Percentiles rank a stretch among this genome's conserved stretches.
phyloP scores from a whole-genome alignment of 2,113 vertebrate genomes.

The Syrmaticus mikado region DNA sequence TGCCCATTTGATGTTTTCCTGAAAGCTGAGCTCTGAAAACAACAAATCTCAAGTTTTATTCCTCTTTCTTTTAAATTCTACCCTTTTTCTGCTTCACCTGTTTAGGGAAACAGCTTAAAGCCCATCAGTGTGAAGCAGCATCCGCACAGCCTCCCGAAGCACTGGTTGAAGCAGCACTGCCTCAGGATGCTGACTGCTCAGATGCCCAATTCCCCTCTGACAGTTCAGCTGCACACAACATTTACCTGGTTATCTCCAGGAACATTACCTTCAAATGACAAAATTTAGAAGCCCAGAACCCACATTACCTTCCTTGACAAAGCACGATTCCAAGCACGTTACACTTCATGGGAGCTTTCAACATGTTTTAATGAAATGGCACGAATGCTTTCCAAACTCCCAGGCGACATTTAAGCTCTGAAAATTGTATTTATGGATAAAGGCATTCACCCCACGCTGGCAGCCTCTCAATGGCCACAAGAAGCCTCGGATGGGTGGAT shows the following conservation, averaged over 20 bases:
- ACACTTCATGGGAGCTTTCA: background rate
- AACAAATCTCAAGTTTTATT: background rate
- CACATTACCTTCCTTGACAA: background rate
- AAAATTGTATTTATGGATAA: background rate
- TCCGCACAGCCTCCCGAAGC: background rate
- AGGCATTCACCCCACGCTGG: background rate
- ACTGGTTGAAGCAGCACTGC: background rate
- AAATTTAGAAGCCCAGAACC: background rate
- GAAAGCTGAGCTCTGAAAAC: slow-evolving; percentile 8
- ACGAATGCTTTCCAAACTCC: background rate
- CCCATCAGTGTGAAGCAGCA: background rate
- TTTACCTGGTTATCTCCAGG: background rate
- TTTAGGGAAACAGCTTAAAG: background rate
- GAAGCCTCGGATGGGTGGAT: background rate
- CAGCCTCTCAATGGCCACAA: background rate
- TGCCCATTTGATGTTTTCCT: background rate
- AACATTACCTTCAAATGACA: background rate
- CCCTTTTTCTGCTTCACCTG: background rate
- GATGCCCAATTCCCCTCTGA: background rate
- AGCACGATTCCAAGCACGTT: background rate
- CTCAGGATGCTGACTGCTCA: background rate
- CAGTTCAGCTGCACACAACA: background rate
- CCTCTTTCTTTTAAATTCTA: background rate
- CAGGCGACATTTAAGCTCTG: background rate
- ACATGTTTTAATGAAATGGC: background rate